A percentile compares a stretch with the other conserved stretches of the same genome.
Evolutionary conservation across 2,113 vertebrate genomes (phyloP).

Genomic region (Strigops habroptila): DNA sequence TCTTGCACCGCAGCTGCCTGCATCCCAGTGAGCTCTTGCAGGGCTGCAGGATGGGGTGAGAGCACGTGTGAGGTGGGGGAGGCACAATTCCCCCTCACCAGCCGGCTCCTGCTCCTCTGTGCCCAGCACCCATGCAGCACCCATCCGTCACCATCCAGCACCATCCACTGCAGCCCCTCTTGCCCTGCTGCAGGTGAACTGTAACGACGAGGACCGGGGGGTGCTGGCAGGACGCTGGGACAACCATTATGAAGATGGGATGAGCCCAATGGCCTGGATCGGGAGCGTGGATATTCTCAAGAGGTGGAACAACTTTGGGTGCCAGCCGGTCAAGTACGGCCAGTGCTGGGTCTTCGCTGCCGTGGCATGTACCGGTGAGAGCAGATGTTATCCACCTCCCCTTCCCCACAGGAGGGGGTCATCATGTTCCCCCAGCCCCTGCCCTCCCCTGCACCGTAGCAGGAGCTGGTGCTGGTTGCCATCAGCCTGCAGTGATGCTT

Average conservation of each 20-base stretch:
- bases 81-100: no score
- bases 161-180: background rate
- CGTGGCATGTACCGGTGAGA: slow-evolving; percentile 88
- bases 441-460: background rate
- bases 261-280: slow-evolving; percentile 87
- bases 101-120: background rate
- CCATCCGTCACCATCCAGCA: background rate
- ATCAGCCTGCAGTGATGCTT: background rate
- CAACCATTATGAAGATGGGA: slow-evolving; percentile 75
- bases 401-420: background rate
- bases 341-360: slow-evolving; percentile 99
- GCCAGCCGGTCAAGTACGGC: slow-evolving; percentile 86
- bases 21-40: background rate
- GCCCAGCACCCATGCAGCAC: background rate
- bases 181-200: slow-evolving; percentile 81
- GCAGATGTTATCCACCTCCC: rapidly evolving
- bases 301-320: slow-evolving; percentile 78
- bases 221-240: slow-evolving; percentile 87
- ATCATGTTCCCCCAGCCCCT: rapidly evolving
- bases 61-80: rapidly evolving
- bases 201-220: slow-evolving; percentile 85
- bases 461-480: background rate
- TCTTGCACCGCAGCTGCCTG: rapidly evolving
- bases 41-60: background rate
- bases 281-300: slow-evolving; percentile 90